These are phyloP conservation scores for Caradrina kadenii DNA, from an alignment of 2,888 invertebrate genomes.

Conservation along the genomic window DNA sequence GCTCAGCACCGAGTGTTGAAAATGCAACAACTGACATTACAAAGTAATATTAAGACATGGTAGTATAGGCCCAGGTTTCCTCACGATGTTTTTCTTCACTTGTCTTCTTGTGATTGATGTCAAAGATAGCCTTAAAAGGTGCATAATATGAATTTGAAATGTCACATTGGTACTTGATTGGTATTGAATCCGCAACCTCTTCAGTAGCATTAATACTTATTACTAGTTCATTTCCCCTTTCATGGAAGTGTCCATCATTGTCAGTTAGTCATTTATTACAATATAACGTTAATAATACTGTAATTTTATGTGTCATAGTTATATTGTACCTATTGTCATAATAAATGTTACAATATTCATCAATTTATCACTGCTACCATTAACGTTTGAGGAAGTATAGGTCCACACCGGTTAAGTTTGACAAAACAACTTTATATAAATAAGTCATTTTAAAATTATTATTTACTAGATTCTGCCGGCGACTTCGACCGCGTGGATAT, in stretches of 20 bases:
- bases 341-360: conserved; percentile 7
- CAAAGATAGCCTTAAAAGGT: too few species aligned
- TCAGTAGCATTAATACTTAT: not conserved
- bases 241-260: not conserved
- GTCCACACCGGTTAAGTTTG: conserved; percentile 17
- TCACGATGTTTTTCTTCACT: too few species aligned
- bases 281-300: not conserved
- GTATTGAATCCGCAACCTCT: too few species aligned
- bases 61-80: too few species aligned
- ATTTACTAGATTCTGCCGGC: too few species aligned
- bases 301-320: conserved; percentile 1
- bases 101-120: too few species aligned
- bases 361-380: conserved; percentile 1
- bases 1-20: too few species aligned
- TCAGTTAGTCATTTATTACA: not conserved
- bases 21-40: too few species aligned
- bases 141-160: too few species aligned
- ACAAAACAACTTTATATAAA: conserved; percentile 6
- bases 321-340: not conserved
- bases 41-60: too few species aligned
- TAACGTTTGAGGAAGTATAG: conserved; percentile 11
- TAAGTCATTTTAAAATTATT: conserved; percentile 20
- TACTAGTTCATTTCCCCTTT: not conserved
- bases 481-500: too few species aligned
- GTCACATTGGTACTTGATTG: too few species aligned